Evolutionary conservation across 2,888 invertebrate species (phyloP).

Genomic region (Criorhina ranunculi): DNA sequence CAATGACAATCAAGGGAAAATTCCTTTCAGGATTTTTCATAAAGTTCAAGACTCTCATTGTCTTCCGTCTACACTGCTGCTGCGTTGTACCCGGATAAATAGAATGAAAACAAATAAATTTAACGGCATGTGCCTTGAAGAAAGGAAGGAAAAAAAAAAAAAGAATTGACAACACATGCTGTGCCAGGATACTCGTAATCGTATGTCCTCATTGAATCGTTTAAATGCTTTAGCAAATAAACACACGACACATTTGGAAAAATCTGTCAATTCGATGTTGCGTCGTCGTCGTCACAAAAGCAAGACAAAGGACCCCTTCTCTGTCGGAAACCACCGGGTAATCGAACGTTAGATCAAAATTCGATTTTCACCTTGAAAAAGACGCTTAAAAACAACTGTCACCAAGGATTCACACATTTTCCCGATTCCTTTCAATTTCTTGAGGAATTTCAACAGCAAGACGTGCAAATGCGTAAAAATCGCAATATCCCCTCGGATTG

Average conservation of each 20-base stretch:
- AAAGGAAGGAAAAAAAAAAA: not conserved
- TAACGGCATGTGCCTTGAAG: constrained; percentile 15
- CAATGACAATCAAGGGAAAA: constrained; percentile 4
- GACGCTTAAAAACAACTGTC: constrained; percentile 60
- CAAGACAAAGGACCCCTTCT: too few species aligned
- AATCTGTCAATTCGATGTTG: constrained; percentile 31
- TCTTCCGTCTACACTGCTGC: too few species aligned
- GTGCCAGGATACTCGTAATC: constrained; percentile 50
- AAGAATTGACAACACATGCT: constrained; percentile 43
- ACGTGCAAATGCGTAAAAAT: constrained; percentile 69
- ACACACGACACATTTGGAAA: constrained; percentile 31
- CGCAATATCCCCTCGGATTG: constrained; percentile 49
- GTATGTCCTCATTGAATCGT: constrained; percentile 17
- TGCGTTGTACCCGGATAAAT: constrained; percentile 9
- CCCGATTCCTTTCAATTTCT: constrained; percentile 42
- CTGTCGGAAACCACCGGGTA: not conserved
- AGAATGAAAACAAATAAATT: constrained; percentile 27
- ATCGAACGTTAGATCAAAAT: constrained; percentile 66
- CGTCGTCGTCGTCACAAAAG: not conserved
- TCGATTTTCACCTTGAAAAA: constrained; percentile 55
- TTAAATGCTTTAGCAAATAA: constrained; percentile 61
- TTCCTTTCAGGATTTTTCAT: constrained; percentile 40
- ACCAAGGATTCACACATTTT: not conserved
- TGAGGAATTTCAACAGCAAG: constrained; percentile 10
- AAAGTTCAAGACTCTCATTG: constrained; percentile 31